A percentile compares a stretch with the other conserved stretches of the same genome.
phyloP scores from a whole-genome alignment of 2,888 invertebrate species.

The Congeria kusceri region DNA sequence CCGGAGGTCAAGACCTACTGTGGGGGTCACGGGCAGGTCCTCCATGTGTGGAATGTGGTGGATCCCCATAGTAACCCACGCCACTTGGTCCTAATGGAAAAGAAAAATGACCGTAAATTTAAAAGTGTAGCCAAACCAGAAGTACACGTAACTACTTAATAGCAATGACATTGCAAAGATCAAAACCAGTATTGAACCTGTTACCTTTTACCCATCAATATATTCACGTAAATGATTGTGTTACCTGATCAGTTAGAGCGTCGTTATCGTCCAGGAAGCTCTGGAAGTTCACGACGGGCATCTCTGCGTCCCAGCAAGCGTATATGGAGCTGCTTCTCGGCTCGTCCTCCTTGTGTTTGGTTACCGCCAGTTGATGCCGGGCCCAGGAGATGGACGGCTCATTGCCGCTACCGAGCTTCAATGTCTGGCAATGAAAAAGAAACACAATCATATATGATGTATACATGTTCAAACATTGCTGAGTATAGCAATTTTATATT shows the following conservation, averaged over 20 bases:
- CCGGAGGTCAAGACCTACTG: slow-evolving; percentile 50
- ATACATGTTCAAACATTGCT: too few species aligned
- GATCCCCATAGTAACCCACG: slow-evolving; percentile 63
- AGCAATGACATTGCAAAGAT: too few species aligned
- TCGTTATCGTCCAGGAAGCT: slow-evolving; percentile 74
- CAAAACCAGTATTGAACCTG: too few species aligned
- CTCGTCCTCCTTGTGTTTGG: slow-evolving; percentile 75
- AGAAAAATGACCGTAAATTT: too few species aligned
- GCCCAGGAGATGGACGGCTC: slow-evolving; percentile 76
- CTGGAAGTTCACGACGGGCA: slow-evolving; percentile 74
- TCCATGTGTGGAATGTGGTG: slow-evolving; percentile 67
- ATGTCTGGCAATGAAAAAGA: slow-evolving; percentile 35
- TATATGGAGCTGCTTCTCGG: slow-evolving; percentile 72
- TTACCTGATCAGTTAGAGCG: slow-evolving; percentile 75
- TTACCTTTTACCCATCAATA: too few species aligned
- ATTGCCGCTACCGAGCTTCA: slow-evolving; percentile 65
- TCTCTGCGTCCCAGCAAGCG: slow-evolving; percentile 69
- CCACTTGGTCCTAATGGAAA: slow-evolving; percentile 58
- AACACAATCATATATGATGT: too few species aligned
- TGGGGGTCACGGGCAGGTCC: slow-evolving; percentile 59
- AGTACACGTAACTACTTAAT: too few species aligned
- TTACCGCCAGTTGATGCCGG: slow-evolving; percentile 78
- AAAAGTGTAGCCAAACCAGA: too few species aligned
- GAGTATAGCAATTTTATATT: too few species aligned
- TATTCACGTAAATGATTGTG: background rate